A percentile compares a stretch with the other conserved stretches of the same genome.
phyloP scores from a whole-genome alignment of 2,888 invertebrate species.

The Gerris lacustris region DNA sequence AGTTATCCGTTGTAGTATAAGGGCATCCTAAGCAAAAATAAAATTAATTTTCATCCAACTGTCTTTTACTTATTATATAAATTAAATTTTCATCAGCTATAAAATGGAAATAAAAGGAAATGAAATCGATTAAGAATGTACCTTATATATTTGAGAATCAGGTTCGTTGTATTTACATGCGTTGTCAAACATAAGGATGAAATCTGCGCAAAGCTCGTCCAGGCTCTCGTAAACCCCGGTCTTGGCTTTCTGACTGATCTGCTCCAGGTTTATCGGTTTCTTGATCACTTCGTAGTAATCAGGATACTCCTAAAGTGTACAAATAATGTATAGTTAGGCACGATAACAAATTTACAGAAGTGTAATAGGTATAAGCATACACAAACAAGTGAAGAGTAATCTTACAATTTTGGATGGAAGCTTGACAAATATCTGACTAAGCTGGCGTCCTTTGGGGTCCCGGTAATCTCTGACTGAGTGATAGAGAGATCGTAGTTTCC shows the following conservation, averaged over 20 bases:
- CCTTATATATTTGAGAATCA: constrained; percentile 90
- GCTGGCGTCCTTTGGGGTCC: constrained; percentile 72
- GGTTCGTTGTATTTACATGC: constrained; percentile 97
- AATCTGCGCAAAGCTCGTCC: constrained; percentile 78
- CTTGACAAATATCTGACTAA: constrained; percentile 90
- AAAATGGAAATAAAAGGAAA: neutral
- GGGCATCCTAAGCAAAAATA: constrained; percentile 53
- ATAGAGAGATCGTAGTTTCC: constrained; percentile 72
- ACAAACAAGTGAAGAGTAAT: constrained; percentile 22
- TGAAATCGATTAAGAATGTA: constrained; percentile 29
- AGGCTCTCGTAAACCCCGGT: constrained; percentile 59
- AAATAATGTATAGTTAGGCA: constrained; percentile 15
- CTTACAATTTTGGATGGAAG: constrained; percentile 73
- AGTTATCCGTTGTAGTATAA: constrained; percentile 81
- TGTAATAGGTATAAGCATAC: constrained; percentile 14
- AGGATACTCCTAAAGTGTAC: constrained; percentile 62
- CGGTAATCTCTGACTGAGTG: constrained; percentile 81
- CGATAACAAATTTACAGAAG: constrained; percentile 10
- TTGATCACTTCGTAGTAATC: constrained; percentile 96
- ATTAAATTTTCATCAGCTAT: neutral
- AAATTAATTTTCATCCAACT: constrained; percentile 10
- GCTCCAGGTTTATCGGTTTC: constrained; percentile 91
- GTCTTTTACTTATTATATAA: neutral
- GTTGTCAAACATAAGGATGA: constrained; percentile 87
- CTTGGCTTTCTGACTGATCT: constrained; percentile 76